Percentiles rank a stretch among this genome's conserved stretches.
phyloP scores from a whole-genome alignment of 2,888 invertebrate species.

The Herminia tarsipennalis region DNA sequence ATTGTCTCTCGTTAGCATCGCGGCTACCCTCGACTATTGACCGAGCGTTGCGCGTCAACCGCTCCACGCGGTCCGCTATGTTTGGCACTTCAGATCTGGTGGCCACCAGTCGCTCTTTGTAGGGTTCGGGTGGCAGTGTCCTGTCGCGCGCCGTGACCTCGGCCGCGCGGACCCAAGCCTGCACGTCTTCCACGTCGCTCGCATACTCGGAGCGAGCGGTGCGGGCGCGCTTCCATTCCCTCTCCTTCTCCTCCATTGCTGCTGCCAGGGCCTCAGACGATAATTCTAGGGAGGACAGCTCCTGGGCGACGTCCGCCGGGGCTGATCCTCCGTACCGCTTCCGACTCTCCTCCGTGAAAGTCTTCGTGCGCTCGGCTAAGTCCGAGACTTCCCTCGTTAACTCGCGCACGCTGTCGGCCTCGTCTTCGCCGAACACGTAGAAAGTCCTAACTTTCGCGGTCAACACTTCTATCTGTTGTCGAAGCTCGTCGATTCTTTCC shows the following conservation, averaged over 20 bases:
- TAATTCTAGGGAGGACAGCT: slow-evolving; percentile 93
- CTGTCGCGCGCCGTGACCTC: slow-evolving; percentile 94
- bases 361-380: slow-evolving; percentile 84
- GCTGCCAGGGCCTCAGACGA: slow-evolving; percentile 91
- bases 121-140: slow-evolving; percentile 90
- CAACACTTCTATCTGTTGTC: slow-evolving; percentile 88
- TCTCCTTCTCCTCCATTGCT: slow-evolving; percentile 94
- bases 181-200: slow-evolving; percentile 91
- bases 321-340: slow-evolving; percentile 87
- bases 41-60: slow-evolving; percentile 91
- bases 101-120: slow-evolving; percentile 91
- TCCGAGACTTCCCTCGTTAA: slow-evolving; percentile 86
- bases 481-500: slow-evolving; percentile 88
- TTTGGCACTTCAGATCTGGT: slow-evolving; percentile 90
- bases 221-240: slow-evolving; percentile 94
- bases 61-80: slow-evolving; percentile 91
- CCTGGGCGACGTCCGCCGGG: slow-evolving; percentile 92
- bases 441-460: slow-evolving; percentile 88
- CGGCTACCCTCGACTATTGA: slow-evolving; percentile 92
- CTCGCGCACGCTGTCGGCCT: slow-evolving; percentile 85
- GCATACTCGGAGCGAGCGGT: slow-evolving; percentile 93
- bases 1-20: slow-evolving; percentile 90
- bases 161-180: slow-evolving; percentile 93
- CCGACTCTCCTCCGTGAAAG: slow-evolving; percentile 85
- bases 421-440: slow-evolving; percentile 92